A percentile compares a stretch with the other conserved stretches of the same genome.
Evolutionary conservation across 2,888 invertebrate genomes (phyloP).

Genomic region (Limnephilus marmoratus): DNA sequence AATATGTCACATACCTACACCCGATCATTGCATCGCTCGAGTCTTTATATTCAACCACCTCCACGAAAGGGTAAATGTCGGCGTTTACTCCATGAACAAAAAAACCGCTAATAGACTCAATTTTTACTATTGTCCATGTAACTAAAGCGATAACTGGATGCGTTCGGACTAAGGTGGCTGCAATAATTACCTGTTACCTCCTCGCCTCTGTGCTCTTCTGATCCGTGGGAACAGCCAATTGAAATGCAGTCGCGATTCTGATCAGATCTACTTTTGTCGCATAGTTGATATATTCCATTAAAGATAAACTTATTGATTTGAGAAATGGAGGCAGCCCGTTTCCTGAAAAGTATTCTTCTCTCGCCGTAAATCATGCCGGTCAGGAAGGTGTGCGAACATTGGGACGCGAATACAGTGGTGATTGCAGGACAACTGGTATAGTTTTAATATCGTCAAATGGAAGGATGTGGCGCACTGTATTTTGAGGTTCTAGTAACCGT

Average conservation of each 20-base stretch:
- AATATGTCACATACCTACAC: constrained; percentile 46
- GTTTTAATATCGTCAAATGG: background rate
- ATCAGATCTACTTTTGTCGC: constrained; percentile 47
- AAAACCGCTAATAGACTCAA: background rate
- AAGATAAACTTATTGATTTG: constrained; percentile 50
- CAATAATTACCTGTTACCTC: constrained; percentile 33
- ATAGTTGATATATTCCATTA: constrained; percentile 50
- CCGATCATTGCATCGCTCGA: background rate
- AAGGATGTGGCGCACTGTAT: background rate
- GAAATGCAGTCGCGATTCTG: constrained; percentile 53
- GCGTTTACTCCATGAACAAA: background rate
- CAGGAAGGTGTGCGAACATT: background rate
- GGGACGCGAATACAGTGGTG: too few relatives aligned
- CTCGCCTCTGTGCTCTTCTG: constrained; percentile 15
- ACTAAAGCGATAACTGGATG: background rate
- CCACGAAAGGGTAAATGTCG: constrained; percentile 3
- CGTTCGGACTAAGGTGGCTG: constrained; percentile 8
- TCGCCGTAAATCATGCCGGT: constrained; percentile 21
- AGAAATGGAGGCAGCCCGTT: constrained; percentile 12
- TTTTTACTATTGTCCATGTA: background rate
- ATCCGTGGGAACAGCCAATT: constrained; percentile 49
- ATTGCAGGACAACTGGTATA: background rate
- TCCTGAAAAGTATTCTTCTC: constrained; percentile 43
- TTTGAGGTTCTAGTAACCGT: background rate
- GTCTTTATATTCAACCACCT: background rate